Evolutionary conservation across 92 coral and sea anemone genomes (phyloP), one percentile per base, ranked within the genome.

Genomic region (Desmophyllum pertusum): DNA sequence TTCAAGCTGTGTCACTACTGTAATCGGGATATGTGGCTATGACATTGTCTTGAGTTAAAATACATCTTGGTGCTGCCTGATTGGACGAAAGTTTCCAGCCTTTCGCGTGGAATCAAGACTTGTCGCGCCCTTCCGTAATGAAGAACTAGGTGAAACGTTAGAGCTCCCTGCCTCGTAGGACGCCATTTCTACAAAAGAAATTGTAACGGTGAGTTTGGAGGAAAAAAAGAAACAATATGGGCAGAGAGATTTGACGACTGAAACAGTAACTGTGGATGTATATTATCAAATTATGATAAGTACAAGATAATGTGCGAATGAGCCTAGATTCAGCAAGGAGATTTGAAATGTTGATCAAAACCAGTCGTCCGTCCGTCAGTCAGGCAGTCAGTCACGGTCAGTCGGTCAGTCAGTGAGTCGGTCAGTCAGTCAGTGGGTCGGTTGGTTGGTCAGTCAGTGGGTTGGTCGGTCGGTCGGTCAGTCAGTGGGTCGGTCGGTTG

Each of bases 91-190:
- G 55, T 43, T 33, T 11, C 31, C 79, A 70, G 71, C 18, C 79
- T 82, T 72, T 31, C 55, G 86, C 55, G 78, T 70, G 14, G 78
- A 43, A 13, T 82, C 86, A 30, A 82, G 41, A 55, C 46, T 61
- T 10, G 79, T 57, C 42, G 19, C 41, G 40, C 71, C 86, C 37
- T 82, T 82, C 40, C 5, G 41, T 21, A 73, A 30, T 25, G 86
- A 82, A 70, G 86, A 73, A 10, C 71, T 29, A 73, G 79, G 72
- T 23, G 79, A n/a, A 15, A 43, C 21, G 0, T 70, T 50, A 11
- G 79, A 82, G 59, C 69, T 40, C 5, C 77, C 70, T 10, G 57
- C 86, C 13, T 41, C 61, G 33, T 27, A 72, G 29, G 86, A 82
- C 30, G 71, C 35, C 31, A 25, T 9, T 27, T 67, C 77, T 84